Evolutionary conservation across 1,140 invertebrate species (phyloP), one percentile per base, ranked within the genome.

Genomic region (Phocides pigmalion): DNA sequence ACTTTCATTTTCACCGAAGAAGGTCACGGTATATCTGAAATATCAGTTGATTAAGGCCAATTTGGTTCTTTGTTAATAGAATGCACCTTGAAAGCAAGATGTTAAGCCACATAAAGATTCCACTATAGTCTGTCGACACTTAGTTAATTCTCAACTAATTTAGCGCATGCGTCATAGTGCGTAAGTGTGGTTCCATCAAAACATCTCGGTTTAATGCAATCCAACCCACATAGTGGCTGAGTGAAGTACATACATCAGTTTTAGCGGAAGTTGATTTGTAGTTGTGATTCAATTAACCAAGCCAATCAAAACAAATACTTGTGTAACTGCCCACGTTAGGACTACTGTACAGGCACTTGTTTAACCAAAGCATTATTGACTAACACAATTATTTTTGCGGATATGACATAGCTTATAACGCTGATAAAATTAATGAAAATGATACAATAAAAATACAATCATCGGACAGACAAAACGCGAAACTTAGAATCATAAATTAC

Each of bases 291-390:
- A 58, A 28, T 44, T 44, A 58, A 28, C 20, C 22, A 14, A 58
- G 39, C 53, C 42, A 58, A 58, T 58, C 20, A 17, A 58, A 58
- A 58, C 53, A 58, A 58, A 58, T 25, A 58, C 22, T 44, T 32
- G 39, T 37, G 17, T 53, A 42, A 54, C 17, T 12, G 14, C 20
- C 11, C 53, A 32, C 39, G 41, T 25, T 44, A 16, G 9, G 20
- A 44, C 39, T 28, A 44, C 22, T 28, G 39, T 51, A 51, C 9
- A 22, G 49, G 15, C 25, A 12, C 15, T 51, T 37, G 42, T 16
- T 17, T 35, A 11, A 32, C 32, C 28, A 15, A 6, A 14, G 15
- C 28, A 32, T 37, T n/a, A 17, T n/a, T 51, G 17, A 14, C 14
- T 37, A 53, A 37, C 9, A 53, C n/a, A n/a, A n/a, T n/a, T n/a